Evolutionary conservation across 2,888 invertebrate species (phyloP).

Genomic region (Reticulitermes lucifugus): DNA sequence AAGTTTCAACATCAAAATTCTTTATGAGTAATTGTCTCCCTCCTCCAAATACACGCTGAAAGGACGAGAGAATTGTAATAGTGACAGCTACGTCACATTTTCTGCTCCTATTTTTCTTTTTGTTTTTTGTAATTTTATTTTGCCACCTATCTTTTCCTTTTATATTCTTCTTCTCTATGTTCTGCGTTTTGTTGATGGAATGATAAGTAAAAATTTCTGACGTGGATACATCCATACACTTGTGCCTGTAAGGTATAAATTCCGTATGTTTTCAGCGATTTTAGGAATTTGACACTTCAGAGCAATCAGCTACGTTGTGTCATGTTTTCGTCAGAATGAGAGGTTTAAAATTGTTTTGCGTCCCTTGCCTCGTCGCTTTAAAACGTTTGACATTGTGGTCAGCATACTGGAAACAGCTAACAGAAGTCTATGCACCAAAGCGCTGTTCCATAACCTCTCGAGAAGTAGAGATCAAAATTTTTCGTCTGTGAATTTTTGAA

Average conservation of each 20-base stretch:
- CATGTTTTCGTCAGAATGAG: too few species aligned
- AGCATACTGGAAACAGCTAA: background rate
- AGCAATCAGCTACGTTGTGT: too few species aligned
- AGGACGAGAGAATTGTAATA: too few species aligned
- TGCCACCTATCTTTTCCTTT: background rate
- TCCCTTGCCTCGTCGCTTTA: background rate
- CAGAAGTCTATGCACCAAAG: slow-evolving; percentile 20
- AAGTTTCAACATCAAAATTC: too few species aligned
- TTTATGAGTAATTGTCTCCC: too few species aligned
- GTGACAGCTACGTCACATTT: background rate
- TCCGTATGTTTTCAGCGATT: too few species aligned
- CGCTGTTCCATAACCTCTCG: background rate
- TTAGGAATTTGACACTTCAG: too few species aligned
- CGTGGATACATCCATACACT: too few species aligned
- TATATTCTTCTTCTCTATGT: background rate
- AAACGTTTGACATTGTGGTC: slow-evolving; percentile 3
- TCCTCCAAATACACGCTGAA: too few species aligned
- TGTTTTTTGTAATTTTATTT: background rate
- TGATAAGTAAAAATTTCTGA: too few species aligned
- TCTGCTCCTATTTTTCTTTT: background rate
- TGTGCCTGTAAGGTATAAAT: too few species aligned
- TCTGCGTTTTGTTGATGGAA: too few species aligned
- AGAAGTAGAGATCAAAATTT: slow-evolving; percentile 18
- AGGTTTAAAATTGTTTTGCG: background rate
- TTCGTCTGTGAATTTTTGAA: slow-evolving; percentile 23